Evolutionary conservation across 53 echinoderm and acorn worm genomes (phyloP).

Genomic region (Mesocentrotus franciscanus): DNA sequence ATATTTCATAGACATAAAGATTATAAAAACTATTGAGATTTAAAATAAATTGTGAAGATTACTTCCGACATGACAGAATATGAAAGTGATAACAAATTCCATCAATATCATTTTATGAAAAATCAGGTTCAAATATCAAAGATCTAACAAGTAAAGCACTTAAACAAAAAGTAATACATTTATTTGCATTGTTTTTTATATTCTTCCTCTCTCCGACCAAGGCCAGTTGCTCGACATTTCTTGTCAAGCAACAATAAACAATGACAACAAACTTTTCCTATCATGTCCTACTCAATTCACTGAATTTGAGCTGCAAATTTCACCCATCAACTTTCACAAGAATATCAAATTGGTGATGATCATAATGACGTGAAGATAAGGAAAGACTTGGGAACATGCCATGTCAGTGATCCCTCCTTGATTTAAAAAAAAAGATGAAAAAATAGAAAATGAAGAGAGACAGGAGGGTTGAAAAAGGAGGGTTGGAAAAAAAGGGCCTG

Average conservation of each 20-base stretch:
- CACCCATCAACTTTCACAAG: neutral
- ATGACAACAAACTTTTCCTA: neutral
- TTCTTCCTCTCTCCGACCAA: neutral
- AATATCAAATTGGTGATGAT: constrained; percentile 15
- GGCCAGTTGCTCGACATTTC: neutral
- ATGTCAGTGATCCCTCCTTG: neutral
- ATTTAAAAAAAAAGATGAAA: neutral
- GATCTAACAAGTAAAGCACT: neutral
- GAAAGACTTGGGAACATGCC: neutral
- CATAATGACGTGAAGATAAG: neutral
- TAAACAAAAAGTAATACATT: neutral
- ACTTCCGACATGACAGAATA: neutral
- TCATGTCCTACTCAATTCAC: neutral
- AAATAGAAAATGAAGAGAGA: neutral
- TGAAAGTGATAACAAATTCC: neutral
- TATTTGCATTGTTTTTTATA: neutral
- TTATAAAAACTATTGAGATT: neutral
- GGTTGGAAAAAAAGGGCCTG: neutral
- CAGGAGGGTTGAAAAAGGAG: neutral
- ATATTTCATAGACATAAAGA: neutral
- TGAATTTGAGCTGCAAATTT: neutral
- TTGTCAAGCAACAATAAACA: neutral
- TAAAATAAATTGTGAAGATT: neutral
- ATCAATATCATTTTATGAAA: neutral
- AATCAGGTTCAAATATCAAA: neutral